Conservation (phyloP, 2,888 invertebrate species). For the Cordilura impudica region DNA sequence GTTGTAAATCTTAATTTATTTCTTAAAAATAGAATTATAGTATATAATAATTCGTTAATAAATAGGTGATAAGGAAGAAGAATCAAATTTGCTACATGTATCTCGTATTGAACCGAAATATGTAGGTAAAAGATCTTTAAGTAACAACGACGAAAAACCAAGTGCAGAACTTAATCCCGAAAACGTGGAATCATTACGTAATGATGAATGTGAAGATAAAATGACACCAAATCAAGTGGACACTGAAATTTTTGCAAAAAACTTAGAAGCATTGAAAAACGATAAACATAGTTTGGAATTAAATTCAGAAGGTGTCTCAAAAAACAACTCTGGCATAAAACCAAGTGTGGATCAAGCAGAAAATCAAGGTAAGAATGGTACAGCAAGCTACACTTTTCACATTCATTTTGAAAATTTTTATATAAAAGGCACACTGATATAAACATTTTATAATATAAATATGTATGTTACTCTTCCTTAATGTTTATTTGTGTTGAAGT, state of each 20-base stretch:
- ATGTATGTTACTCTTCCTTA: too few relatives aligned
- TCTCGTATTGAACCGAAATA: neutral
- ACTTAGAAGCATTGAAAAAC: neutral
- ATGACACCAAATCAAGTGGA: neutral
- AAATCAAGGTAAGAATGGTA: neutral
- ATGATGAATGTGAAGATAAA: neutral
- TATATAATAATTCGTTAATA: neutral
- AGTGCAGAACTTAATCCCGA: neutral
- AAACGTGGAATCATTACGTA: neutral
- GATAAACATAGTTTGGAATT: neutral
- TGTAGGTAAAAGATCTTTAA: too few relatives aligned
- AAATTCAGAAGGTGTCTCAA: neutral
- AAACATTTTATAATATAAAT: too few relatives aligned
- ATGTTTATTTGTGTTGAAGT: too few relatives aligned
- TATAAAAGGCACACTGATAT: neutral
- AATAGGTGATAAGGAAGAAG: neutral
- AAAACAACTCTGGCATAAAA: neutral
- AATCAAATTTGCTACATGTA: neutral
- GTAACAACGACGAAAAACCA: neutral
- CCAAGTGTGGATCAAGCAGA: neutral
- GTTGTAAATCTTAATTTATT: too few relatives aligned
- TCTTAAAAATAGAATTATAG: neutral
- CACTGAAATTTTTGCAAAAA: neutral
- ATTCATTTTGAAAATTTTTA: too few relatives aligned
- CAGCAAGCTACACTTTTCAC: too few relatives aligned